A percentile compares a stretch with the other conserved stretches of the same genome.
Conservation (phyloP, 2,113 vertebrate genomes). For the Ciconia stormi region DNA sequence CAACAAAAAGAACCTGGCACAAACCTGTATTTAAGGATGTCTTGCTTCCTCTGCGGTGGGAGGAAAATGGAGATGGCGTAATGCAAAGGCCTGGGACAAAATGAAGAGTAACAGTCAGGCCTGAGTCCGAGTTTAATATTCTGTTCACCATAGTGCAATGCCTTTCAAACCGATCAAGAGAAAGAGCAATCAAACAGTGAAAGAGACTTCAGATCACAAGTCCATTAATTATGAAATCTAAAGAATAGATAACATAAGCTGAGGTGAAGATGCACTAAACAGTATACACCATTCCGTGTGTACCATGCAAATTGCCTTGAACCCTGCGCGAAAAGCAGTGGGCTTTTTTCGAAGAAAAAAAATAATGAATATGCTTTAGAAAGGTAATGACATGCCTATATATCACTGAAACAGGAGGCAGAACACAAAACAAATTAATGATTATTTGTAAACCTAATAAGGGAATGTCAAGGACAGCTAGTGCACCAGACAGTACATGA, state of each 20-base stretch:
- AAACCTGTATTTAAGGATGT: neutral
- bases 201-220: neutral
- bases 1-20: neutral
- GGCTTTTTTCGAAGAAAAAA: neutral
- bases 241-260: neutral
- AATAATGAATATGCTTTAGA: constrained; percentile 53
- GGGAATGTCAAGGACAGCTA: constrained; percentile 56
- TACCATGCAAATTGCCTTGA: neutral
- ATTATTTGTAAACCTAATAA: constrained; percentile 69
- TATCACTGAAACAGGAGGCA: constrained; percentile 63
- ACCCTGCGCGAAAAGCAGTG: neutral
- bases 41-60: neutral
- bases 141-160: neutral
- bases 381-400: constrained; percentile 62
- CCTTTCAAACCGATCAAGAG: neutral
- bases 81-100: neutral
- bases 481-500: neutral
- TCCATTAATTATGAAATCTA: constrained; percentile 24
- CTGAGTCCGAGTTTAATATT: neutral
- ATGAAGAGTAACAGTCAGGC: neutral
- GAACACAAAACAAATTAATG: constrained; percentile 65
- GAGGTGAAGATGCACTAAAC: neutral
- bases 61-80: neutral
- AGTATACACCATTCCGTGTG: accelerated
- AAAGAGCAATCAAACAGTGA: neutral